phyloP scores from a whole-genome alignment of 2,113 vertebrate species.

The Saccopteryx bilineata region DNA sequence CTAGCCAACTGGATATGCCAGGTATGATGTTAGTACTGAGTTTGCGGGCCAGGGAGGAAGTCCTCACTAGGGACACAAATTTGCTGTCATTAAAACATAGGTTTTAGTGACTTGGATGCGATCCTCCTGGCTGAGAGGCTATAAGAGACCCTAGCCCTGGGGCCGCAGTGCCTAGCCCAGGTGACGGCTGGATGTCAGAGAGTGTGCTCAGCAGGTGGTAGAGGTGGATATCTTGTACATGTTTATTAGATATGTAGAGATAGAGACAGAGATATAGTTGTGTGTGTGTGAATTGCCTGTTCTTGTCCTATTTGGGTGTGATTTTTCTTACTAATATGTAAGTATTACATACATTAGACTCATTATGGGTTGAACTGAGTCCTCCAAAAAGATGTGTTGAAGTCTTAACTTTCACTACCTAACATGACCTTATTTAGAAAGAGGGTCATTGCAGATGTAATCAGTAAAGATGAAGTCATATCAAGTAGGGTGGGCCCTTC shows the following conservation, averaged over 20 bases:
- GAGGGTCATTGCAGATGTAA: not conserved
- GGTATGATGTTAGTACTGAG: not conserved
- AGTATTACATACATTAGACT: not conserved
- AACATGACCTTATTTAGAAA: slow-evolving; percentile 24
- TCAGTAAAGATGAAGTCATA: not conserved
- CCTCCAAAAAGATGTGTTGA: not conserved
- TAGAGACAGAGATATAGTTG: not conserved
- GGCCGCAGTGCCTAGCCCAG: not conserved
- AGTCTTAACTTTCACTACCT: not conserved
- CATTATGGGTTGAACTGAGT: not conserved
- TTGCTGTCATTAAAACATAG: not conserved
- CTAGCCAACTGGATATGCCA: not conserved
- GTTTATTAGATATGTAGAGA: not conserved
- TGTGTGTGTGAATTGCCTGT: not conserved
- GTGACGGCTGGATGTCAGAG: not conserved
- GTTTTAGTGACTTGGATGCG: not conserved
- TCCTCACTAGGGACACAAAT: not conserved
- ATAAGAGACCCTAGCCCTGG: not conserved
- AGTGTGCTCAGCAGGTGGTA: not conserved
- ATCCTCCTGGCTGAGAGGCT: not conserved
- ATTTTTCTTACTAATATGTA: not conserved
- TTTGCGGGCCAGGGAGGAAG: not conserved
- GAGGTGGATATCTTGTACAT: not conserved
- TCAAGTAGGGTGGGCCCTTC: not conserved
- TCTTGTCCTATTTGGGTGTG: not conserved